Base-by-base conservation (phyloP, 1,140 invertebrate species). In the Drosophila parvula region DNA sequence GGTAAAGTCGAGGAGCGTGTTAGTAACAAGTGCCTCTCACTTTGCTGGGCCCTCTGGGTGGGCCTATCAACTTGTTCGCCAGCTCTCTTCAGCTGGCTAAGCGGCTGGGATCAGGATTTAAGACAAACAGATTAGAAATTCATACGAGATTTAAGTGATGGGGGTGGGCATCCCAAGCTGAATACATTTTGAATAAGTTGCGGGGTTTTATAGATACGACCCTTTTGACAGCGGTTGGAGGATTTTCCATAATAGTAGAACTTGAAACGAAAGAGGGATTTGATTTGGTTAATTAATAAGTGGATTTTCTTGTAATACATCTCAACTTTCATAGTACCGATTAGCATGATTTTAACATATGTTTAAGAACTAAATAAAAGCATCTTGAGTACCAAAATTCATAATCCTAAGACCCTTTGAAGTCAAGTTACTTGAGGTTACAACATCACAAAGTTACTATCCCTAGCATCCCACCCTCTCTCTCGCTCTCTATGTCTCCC, bases 11-110 rank as follows among this genome's bases (percentile, higher is more conserved):
- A 43, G 38, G 32, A 36, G 36, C 70, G 73, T 63, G 57, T 75
- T 75, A 53, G 53, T 76, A 68, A 76, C 73, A 76, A 76, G 74
- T 76, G 73, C 74, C 60, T 41, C 71, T 67, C 63, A 77, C 55
- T 68, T 77, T 51, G 61, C 43, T 41, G 55, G 62, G 38, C 73
- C 51, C 73, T 22, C 18, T 43, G 47, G 74, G 60, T 59, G 55
- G 71, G 41, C 50, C 50, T 34, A 57, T 74, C 41, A 74, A 63
- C 69, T 56, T 74, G 57, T 45, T 32, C 28, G 10, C 10, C n/a
- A 44, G 50, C 62, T 45, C 62, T 43, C 36, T 41, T 68, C n/a
- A 53, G 47, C 38, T 38, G 41, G 41, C 12, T 40, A 30, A 30
- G 10, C 36, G 36, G 10, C 18, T 10, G 67, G 64, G 18, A 36